Evolutionary conservation across 1,140 invertebrate genomes (phyloP), one percentile per base, ranked within the genome.

Genomic region (Watersipora subatra): DNA sequence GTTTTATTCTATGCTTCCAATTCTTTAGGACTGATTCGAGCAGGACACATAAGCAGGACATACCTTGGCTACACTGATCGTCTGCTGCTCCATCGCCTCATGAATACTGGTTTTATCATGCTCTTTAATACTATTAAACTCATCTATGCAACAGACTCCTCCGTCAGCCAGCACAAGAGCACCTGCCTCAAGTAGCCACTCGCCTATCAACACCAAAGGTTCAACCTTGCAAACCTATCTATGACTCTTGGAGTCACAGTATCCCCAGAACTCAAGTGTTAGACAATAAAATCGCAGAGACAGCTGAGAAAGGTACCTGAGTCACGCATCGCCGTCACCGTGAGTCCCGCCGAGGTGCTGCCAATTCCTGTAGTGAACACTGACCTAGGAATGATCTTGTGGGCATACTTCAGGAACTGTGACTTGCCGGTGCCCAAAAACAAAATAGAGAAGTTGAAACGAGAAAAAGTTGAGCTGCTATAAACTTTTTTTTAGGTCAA

Each of bases 351-450:
- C 66, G 86, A 85, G 2, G 91, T 92, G 61, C 88, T 89, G 12
- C 91, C 91, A 65, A 84, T 81, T 2, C 91, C 92, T 19, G 90
- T 92, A 1, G 91, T 93, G 62, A 91, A 81, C 3, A 94, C 88
- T 7, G 90, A 89, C 19, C 91, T 80, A 0, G 87, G 83, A 27
- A 85, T 86, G 46, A 94, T 78, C 77, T 86, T 86, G 1, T 86
- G 83, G 0, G 87, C 89, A 70, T 88, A 87, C 68, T 88, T 86
- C 59, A 96, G 80, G 58, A 96, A 84, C 76, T 93, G 89, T 0
- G 91, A 93, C 77, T 96, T 96, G 20, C 89, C 92, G 20, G 87
- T 88, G 69, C 83, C 82, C 82, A 64, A 15, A 69, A 64, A 46
- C 65, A 68, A 19, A 65, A n/a, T n/a, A 1, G 55, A 57, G 0